A percentile compares a stretch with the other conserved stretches of the same genome.
phyloP scores from a whole-genome alignment of 2,113 vertebrate species.

The cattle (Bos taurus) region DNA sequence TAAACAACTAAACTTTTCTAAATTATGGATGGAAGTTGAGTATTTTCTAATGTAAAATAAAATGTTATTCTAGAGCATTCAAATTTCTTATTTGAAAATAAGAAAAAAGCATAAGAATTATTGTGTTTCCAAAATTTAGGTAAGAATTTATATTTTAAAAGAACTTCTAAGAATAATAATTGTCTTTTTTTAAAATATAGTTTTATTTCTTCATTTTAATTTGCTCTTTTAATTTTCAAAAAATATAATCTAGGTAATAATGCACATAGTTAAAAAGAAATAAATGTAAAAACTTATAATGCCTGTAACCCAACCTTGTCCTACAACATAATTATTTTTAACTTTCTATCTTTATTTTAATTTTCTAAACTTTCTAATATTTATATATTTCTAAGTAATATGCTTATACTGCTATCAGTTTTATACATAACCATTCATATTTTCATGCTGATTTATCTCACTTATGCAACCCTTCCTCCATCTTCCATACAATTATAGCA shows the following conservation, averaged over 20 bases:
- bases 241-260: not conserved
- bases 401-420: not conserved
- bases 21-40: not conserved
- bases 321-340: not conserved
- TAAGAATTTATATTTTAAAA: conserved; percentile 34
- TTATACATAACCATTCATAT: not conserved
- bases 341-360: not conserved
- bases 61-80: not conserved
- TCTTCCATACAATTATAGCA: not conserved
- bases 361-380: not conserved
- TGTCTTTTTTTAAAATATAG: not conserved
- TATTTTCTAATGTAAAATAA: not conserved
- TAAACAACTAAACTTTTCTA: not conserved
- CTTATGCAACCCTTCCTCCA: not conserved
- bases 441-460: not conserved
- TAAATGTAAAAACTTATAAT: not conserved
- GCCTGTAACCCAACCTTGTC: not conserved
- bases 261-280: not conserved
- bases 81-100: not conserved
- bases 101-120: not conserved
- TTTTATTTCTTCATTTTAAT: not conserved
- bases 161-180: conserved; percentile 15
- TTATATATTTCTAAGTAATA: not conserved
- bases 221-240: not conserved
- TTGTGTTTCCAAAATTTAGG: not conserved